phyloP scores from a whole-genome alignment of 2,797 vertebrate species.

The Hydrolagus colliei region DNA sequence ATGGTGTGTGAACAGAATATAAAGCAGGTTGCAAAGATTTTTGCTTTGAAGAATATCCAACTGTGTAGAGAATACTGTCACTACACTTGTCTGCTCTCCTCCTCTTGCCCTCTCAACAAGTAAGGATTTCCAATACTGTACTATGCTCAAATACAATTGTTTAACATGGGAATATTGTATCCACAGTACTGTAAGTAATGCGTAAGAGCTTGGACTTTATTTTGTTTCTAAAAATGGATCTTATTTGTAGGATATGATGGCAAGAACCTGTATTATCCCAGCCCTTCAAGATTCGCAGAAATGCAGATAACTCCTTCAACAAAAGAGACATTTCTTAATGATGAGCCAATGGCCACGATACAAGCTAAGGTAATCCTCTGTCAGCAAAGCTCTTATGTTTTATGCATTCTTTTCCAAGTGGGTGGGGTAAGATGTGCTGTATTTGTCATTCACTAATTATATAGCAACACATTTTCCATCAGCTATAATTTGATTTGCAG shows the following conservation, averaged over 20 bases:
- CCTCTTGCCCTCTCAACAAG: neutral
- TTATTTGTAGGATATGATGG: neutral
- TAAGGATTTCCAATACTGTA: neutral
- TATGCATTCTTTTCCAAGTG: neutral
- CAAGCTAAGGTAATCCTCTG: neutral
- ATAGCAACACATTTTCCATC: neutral
- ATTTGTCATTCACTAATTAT: neutral
- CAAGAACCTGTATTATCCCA: no score
- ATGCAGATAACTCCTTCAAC: neutral
- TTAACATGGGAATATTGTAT: neutral
- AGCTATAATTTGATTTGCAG: conserved; percentile 1
- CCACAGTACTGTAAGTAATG: no score
- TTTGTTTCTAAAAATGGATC: neutral
- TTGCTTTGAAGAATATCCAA: neutral
- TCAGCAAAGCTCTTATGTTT: neutral
- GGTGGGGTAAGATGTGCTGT: neutral
- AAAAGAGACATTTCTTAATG: neutral
- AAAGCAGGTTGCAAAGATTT: neutral
- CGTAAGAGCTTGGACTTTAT: neutral
- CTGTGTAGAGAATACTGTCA: neutral
- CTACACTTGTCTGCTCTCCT: neutral
- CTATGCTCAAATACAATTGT: neutral
- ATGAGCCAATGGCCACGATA: neutral
- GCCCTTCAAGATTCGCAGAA: neutral
- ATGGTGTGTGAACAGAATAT: neutral